phyloP scores from a whole-genome alignment of 2,888 invertebrate species.

The Dryobotodes eremita region DNA sequence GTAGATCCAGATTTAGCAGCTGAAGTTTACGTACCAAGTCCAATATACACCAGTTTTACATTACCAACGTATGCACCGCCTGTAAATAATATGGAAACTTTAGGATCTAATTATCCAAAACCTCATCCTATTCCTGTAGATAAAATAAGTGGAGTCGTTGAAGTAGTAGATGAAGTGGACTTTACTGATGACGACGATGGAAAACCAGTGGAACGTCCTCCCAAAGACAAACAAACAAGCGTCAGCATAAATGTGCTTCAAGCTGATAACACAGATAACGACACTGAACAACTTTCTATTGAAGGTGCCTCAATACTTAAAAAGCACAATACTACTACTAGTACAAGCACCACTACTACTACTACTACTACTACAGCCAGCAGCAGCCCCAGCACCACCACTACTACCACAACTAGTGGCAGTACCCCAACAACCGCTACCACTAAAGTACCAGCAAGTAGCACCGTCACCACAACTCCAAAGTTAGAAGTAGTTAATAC shows the following conservation, averaged over 20 bases:
- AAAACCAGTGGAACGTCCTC: conserved; percentile 85
- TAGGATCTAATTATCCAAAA: conserved; percentile 91
- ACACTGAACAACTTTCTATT: conserved; percentile 84
- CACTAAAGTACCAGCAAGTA: conserved; percentile 38
- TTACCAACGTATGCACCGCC: conserved; percentile 92
- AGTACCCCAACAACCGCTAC: conserved; percentile 39
- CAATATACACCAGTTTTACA: conserved; percentile 93
- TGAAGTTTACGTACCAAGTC: conserved; percentile 85
- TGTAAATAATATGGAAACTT: conserved; percentile 91
- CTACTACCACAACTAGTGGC: conserved; percentile 49
- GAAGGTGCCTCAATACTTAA: conserved; percentile 88
- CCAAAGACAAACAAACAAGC: conserved; percentile 88
- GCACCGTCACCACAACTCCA: conserved; percentile 60
- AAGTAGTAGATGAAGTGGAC: conserved; percentile 74
- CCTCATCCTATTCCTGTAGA: conserved; percentile 93
- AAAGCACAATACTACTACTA: conserved; percentile 76
- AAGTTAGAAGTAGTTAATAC: conserved; percentile 57
- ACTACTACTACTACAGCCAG: conserved; percentile 44
- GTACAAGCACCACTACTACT: conserved; percentile 64
- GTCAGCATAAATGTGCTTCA: conserved; percentile 84
- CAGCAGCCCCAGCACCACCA: conserved; percentile 47
- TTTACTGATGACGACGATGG: conserved; percentile 81
- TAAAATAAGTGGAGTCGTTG: conserved; percentile 90
- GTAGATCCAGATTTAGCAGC: conserved; percentile 81
- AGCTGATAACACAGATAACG: conserved; percentile 80